These are phyloP conservation scores for Gulo gulo DNA, from an alignment of 2,113 vertebrate species.

Conservation along the genomic window DNA sequence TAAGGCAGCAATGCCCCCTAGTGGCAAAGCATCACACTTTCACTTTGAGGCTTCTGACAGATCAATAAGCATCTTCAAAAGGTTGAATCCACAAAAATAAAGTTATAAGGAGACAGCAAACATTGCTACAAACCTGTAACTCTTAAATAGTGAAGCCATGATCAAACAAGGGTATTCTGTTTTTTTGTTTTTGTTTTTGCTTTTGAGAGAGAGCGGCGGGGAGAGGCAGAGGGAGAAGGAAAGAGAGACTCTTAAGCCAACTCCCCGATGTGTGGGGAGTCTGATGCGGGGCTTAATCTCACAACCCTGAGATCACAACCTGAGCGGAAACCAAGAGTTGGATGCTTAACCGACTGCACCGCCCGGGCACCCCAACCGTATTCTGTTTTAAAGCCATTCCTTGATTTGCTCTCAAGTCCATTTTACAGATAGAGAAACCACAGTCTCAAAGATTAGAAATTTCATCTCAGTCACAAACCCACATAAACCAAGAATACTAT, in stretches of 20 bases:
- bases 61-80: constrained; percentile 7
- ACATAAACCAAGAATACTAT: background rate
- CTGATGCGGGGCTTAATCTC: background rate
- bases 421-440: background rate
- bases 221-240: background rate
- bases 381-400: background rate
- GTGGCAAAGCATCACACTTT: constrained; percentile 32
- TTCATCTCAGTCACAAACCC: background rate
- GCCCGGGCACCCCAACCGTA: background rate
- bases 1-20: constrained; percentile 44
- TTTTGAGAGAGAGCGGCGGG: background rate
- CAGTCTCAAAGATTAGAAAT: background rate
- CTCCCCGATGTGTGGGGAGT: background rate
- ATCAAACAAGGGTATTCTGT: background rate
- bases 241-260: background rate
- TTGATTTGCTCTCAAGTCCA: background rate
- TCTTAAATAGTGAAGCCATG: background rate
- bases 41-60: background rate
- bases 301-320: background rate
- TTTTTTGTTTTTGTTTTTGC: background rate
- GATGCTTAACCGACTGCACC: background rate
- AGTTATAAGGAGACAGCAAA: background rate
- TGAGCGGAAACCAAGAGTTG: background rate
- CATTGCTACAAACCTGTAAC: background rate
- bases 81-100: background rate